These are phyloP conservation scores for Danionella dracula DNA, from an alignment of 2,797 vertebrate genomes.

Conservation along the genomic window DNA sequence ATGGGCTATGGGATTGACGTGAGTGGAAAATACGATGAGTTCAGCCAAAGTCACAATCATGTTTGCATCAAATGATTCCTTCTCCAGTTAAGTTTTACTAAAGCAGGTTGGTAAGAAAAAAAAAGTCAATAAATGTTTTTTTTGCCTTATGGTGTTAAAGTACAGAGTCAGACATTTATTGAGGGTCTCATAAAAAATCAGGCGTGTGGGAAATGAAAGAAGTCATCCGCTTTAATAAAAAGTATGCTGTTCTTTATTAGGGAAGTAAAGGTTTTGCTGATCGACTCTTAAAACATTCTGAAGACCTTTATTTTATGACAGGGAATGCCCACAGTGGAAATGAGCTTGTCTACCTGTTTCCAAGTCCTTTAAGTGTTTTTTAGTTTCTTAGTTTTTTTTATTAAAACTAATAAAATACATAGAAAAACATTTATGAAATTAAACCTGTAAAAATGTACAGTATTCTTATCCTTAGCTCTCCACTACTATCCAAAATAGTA, in stretches of 20 bases:
- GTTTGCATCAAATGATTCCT: slow-evolving; percentile 29
- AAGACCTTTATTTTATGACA: too few species aligned
- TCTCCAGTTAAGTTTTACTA: slow-evolving; percentile 20
- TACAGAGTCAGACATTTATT: slow-evolving; percentile 47
- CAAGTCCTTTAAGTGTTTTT: too few species aligned
- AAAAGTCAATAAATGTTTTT: slow-evolving; percentile 28
- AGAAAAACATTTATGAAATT: too few species aligned
- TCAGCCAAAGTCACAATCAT: slow-evolving; percentile 35
- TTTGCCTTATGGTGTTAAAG: slow-evolving; percentile 59
- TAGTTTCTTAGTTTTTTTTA: too few species aligned
- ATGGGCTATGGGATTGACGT: slow-evolving; percentile 10
- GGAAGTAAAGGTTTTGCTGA: not conserved
- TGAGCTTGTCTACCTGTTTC: too few species aligned
- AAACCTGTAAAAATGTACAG: too few species aligned
- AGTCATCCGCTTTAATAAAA: slow-evolving; percentile 1
- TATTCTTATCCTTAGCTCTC: too few species aligned
- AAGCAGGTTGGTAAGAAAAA: slow-evolving; percentile 33
- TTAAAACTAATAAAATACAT: too few species aligned
- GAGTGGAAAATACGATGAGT: slow-evolving; percentile 27
- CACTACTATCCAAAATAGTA: too few species aligned
- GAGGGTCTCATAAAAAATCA: not conserved
- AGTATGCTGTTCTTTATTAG: not conserved
- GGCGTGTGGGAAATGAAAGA: slow-evolving; percentile 15
- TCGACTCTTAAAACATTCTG: not conserved
- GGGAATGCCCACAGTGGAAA: too few species aligned